These are phyloP conservation scores for Rhinatrema bivittatum DNA, from an alignment of 2,797 vertebrate genomes.

Conservation along the genomic window DNA sequence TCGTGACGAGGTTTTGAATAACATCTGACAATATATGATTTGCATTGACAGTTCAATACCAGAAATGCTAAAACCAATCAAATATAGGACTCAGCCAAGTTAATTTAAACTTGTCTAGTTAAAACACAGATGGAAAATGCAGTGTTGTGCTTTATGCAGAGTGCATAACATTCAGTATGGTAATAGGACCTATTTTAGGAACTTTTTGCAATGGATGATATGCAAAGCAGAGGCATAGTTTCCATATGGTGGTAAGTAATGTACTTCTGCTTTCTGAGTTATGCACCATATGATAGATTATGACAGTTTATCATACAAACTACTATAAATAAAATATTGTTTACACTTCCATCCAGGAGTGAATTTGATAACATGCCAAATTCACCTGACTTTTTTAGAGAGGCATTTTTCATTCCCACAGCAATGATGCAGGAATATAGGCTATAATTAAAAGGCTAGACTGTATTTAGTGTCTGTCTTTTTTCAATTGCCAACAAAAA, in stretches of 20 bases:
- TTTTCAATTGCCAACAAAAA: too few relatives aligned
- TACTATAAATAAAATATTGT: constrained; percentile 37
- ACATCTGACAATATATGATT: too few relatives aligned
- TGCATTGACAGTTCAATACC: constrained; percentile 10
- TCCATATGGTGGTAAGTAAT: constrained; percentile 33
- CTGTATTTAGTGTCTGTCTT: too few relatives aligned
- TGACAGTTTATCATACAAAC: constrained; percentile 31
- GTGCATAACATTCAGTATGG: constrained; percentile 7
- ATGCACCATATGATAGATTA: constrained; percentile 24
- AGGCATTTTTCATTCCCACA: too few relatives aligned
- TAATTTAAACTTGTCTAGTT: constrained; percentile 20
- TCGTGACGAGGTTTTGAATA: too few relatives aligned
- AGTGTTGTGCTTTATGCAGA: constrained; percentile 19
- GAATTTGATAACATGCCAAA: constrained; percentile 3
- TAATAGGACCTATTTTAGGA: constrained; percentile 7
- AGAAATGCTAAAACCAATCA: constrained; percentile 16
- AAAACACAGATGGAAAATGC: constrained; percentile 18
- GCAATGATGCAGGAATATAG: too few relatives aligned
- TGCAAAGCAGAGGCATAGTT: constrained; percentile 27
- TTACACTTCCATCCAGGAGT: constrained; percentile 16
- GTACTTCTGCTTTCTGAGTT: constrained; percentile 33
- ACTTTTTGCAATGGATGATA: constrained; percentile 22
- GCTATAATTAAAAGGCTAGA: too few relatives aligned
- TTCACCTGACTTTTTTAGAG: constrained; percentile 9
- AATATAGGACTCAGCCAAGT: constrained; percentile 15